Conservation (phyloP, 2,113 vertebrate species). For the Hemibagrus wyckioides region DNA sequence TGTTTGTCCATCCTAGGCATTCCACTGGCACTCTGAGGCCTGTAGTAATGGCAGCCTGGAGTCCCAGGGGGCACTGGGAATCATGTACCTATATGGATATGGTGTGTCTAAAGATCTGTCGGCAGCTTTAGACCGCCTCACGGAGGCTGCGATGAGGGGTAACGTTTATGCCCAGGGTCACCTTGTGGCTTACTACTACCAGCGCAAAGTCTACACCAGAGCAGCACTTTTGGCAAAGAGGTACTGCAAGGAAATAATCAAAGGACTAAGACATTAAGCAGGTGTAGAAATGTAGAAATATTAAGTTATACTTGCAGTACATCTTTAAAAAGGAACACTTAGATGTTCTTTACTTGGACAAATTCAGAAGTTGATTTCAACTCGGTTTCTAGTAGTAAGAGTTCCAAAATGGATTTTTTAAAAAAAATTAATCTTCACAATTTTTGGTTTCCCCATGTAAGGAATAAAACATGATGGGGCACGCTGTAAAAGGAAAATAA, state of each 20-base stretch:
- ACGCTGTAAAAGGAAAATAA: background rate
- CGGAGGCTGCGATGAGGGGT: slow-evolving; percentile 73
- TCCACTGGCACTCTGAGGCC: slow-evolving; percentile 84
- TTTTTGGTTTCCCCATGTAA: background rate
- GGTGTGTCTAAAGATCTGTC: slow-evolving; percentile 63
- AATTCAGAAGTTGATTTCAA: background rate
- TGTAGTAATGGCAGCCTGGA: slow-evolving; percentile 81
- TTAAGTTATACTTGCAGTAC: background rate
- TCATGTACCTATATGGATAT: slow-evolving; percentile 80
- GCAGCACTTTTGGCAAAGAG: slow-evolving; percentile 72
- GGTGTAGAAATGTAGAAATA: background rate
- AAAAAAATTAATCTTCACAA: background rate
- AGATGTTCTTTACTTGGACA: background rate
- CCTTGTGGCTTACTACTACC: slow-evolving; percentile 78
- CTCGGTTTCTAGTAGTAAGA: background rate
- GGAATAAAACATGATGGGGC: background rate
- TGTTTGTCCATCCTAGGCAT: slow-evolving; percentile 68
- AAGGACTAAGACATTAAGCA: background rate
- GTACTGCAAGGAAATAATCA: slow-evolving; percentile 55
- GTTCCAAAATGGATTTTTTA: background rate
- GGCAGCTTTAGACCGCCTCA: slow-evolving; percentile 71
- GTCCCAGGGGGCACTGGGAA: slow-evolving; percentile 77
- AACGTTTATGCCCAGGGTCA: slow-evolving; percentile 79
- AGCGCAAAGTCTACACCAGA: slow-evolving; percentile 74
- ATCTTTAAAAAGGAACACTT: background rate